Evolutionary conservation across 2,888 invertebrate species (phyloP).

Genomic region (Pristionchus mayeri): DNA sequence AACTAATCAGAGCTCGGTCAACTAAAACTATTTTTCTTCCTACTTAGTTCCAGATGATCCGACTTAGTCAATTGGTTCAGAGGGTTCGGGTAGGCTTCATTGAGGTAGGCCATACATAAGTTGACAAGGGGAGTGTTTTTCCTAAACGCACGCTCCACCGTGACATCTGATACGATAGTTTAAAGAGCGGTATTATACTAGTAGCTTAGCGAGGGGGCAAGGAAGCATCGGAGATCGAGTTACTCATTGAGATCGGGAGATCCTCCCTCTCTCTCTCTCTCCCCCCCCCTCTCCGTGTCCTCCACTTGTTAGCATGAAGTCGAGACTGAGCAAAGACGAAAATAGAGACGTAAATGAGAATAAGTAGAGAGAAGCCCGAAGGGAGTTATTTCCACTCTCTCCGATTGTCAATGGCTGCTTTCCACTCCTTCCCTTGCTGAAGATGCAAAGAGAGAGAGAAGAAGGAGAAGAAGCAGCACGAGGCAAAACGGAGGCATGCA

Average conservation of each 20-base stretch:
- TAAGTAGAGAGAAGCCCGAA: background rate
- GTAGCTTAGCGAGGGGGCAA: slow-evolving; percentile 25
- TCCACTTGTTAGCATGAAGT: slow-evolving; percentile 5
- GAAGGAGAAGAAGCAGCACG: background rate
- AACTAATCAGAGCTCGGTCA: too few species aligned
- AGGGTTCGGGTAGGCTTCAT: too few species aligned
- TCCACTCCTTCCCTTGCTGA: background rate
- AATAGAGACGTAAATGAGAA: slow-evolving; percentile 12
- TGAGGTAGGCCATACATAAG: background rate
- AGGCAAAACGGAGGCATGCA: background rate
- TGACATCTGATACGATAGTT: background rate
- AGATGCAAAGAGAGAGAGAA: background rate
- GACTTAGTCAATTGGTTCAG: too few species aligned
- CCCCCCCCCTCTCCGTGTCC: background rate
- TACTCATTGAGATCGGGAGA: background rate
- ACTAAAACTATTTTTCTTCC: too few species aligned
- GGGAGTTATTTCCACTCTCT: background rate
- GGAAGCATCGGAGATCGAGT: slow-evolving; percentile 22
- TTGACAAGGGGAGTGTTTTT: background rate
- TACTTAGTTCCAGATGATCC: too few species aligned
- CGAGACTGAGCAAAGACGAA: background rate
- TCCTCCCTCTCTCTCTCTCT: background rate
- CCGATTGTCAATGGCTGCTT: background rate
- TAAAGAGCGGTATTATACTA: slow-evolving; percentile 21
- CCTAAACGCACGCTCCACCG: background rate